Evolutionary conservation across 2,113 vertebrate species (phyloP), one percentile per base, ranked within the genome.

Genomic region (Grallaria varia): DNA sequence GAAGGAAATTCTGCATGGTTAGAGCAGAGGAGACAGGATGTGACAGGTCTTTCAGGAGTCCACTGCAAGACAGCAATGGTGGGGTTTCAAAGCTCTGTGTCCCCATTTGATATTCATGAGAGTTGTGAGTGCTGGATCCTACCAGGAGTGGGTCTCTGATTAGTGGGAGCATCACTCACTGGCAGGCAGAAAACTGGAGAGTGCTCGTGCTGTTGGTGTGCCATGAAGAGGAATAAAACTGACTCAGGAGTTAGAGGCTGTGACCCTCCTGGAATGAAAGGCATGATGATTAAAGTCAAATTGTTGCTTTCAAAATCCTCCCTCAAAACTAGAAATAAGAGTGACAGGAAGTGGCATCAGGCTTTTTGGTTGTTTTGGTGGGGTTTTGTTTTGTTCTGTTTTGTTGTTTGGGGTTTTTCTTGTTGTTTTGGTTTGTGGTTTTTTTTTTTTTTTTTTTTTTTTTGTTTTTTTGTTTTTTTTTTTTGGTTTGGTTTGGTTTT

Each of bases 401-500:
- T 14, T 20, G 10, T n/a, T n/a, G 14, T 31, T 64, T 21, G n/a
- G n/a, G 45, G 62, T 22, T 16, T 30, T 31, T 30, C 12, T 13
- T 4, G n/a, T n/a, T n/a, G 12, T 24, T 50, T 14, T 20, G 10
- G 14, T 31, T 64, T 21, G 45, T 21, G 45, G 62, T 22, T 16
- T 30, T 31, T 30, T 16, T 13, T 4, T 1, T 14, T 5, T 62
- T 24, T 49, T 45, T 44, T 44, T 44, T 44, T 20, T 45, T 25
- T 56, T 45, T 22, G 1, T 42, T 24, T 49, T 9, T 50, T 20
- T 20, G 21, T 21, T 64, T 30, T 17, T 16, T 30, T 37, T 19
- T 16, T 10, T 5, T 1, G 11, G 8, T 62, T 25, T 49, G 18
- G 0, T 49, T 49, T 49, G 4, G 21, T 17, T 10, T 17, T 44